Base-by-base conservation (phyloP, 2,888 invertebrate species). In the Cheilosia variabilis region DNA sequence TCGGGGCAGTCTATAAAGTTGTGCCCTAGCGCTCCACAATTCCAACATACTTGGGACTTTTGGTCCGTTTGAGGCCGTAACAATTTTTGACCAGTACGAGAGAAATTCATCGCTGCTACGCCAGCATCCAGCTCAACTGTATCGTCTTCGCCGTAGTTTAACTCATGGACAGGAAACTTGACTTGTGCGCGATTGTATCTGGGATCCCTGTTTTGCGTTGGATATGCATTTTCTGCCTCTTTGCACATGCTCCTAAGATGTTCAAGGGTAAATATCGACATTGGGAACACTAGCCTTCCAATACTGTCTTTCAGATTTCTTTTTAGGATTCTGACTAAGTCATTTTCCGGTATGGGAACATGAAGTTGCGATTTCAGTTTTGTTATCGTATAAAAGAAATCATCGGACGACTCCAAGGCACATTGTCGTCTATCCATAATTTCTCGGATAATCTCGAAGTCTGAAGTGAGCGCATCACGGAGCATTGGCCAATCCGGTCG, bases 371-470 rank as follows among this genome's bases (percentile, higher is more conserved):
- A 55, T 15, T 13, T n/a, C 0, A 55, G 7, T 9, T 31, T 31
- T 0, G 31, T n/a, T 0, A 55, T 34, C 0, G 55, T n/a, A 6
- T 6, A 7, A 17, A 55, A 31, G 7, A n/a, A 55, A 2, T 55
- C 31, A 7, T 55, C 55, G 2, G 27, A 31, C 1, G 55, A 31
- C 17, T 55, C 31, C 31, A 7, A 55, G 3, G 10, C 9, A 1
- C 62, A 52, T 2, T 52, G 62, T 1, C 27, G 19, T 2, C 72
- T 34, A 6, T 53, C 53, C 34, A 53, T 53, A 1, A 72, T 52
- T 1, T 72, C 72, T 0, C 72, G 17, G n/a, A 62, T 53, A 0
- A 72, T 19, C 3, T 72, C 62, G 9, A 55, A n/a, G 2, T 55
- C 55, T 0, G 55, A 55, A 27, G 4, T 4, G 0, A 52, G 22